Conservation (phyloP, 2,113 vertebrate species). For the Spea bombifrons region DNA sequence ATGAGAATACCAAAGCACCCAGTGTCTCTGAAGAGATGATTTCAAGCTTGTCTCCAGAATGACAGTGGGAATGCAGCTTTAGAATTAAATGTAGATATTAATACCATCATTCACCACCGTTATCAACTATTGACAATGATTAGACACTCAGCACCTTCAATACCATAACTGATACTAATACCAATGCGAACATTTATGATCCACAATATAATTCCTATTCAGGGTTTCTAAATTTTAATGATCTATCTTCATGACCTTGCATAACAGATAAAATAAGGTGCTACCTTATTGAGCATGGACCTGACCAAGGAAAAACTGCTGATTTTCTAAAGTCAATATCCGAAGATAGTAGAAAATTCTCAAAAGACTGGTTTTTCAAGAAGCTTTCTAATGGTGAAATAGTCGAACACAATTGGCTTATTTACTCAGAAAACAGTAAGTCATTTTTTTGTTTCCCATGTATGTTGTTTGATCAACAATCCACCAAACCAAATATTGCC, state of each 20-base stretch:
- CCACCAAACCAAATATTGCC: constrained; percentile 1
- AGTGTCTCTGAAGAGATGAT: not conserved
- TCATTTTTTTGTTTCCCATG: constrained; percentile 1
- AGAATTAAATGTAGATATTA: not conserved
- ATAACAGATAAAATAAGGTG: constrained; percentile 4
- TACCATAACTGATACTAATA: not conserved
- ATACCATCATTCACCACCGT: constrained; percentile 1
- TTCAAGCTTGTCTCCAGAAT: not conserved
- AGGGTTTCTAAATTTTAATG: constrained; percentile 7
- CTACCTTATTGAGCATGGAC: not conserved
- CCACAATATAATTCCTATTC: not conserved
- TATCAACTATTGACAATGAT: not conserved
- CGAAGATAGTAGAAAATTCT: not conserved
- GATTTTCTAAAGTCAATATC: not conserved
- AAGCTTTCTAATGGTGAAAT: constrained; percentile 4
- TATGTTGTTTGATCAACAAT: not conserved
- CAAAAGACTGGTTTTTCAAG: not conserved
- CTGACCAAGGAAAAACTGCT: constrained; percentile 14
- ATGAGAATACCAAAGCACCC: not conserved
- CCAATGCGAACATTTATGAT: not conserved
- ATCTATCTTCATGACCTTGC: not conserved
- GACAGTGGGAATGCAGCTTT: not conserved
- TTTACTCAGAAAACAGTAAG: not conserved
- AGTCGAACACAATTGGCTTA: not conserved
- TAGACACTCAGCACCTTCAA: not conserved